These are phyloP conservation scores for Pygmarrhopalites habei DNA, from an alignment of 1,140 invertebrate genomes.

Conservation along the genomic window DNA sequence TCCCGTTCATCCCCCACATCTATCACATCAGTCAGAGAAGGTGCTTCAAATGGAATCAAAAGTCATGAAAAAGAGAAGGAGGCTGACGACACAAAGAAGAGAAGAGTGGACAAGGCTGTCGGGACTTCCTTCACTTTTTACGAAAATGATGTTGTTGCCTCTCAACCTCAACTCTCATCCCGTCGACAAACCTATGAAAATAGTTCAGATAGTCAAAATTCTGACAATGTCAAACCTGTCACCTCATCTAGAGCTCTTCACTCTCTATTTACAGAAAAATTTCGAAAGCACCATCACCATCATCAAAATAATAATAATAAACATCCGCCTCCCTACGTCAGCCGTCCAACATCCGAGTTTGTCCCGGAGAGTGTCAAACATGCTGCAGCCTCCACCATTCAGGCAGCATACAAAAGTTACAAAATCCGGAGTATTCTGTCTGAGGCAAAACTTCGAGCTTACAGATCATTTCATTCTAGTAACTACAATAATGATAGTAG, in stretches of 20 bases:
- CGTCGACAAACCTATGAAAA: not conserved
- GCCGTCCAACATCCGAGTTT: too few species aligned
- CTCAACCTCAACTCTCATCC: not conserved
- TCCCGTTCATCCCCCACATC: not conserved
- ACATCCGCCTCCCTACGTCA: too few species aligned
- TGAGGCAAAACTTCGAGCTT: slow-evolving; percentile 9
- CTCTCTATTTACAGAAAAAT: not conserved
- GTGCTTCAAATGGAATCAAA: not conserved
- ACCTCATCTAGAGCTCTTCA: not conserved
- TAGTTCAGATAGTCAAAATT: not conserved
- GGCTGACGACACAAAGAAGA: too few species aligned
- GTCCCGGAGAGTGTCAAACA: not conserved
- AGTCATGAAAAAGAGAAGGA: too few species aligned
- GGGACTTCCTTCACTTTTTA: slow-evolving; percentile 6
- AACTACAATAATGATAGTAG: not conserved
- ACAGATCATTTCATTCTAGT: not conserved
- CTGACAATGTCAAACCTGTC: not conserved
- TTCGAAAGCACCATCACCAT: too few species aligned
- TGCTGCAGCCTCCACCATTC: slow-evolving; percentile 21
- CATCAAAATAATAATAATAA: too few species aligned
- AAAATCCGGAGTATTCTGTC: slow-evolving; percentile 12
- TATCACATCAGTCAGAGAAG: not conserved
- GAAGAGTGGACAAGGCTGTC: slow-evolving; percentile 13
- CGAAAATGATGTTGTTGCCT: not conserved
- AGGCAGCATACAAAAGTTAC: slow-evolving; percentile 17